These are phyloP conservation scores for Troides helena DNA, from an alignment of 2,888 invertebrate species.

Conservation along the genomic window DNA sequence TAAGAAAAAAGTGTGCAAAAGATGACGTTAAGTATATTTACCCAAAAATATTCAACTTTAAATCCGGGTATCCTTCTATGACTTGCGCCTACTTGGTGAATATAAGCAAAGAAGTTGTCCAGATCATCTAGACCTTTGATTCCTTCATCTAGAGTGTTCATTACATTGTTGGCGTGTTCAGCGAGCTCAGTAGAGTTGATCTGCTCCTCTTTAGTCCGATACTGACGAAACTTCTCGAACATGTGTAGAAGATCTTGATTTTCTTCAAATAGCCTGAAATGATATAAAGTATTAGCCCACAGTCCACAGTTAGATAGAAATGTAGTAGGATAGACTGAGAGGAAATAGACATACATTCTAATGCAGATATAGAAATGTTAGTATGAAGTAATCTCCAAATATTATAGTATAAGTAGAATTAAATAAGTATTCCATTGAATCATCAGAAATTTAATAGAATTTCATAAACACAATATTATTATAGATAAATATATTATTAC, in stretches of 20 bases:
- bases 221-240: constrained; percentile 90
- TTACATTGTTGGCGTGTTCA: constrained; percentile 93
- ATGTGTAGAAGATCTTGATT: constrained; percentile 88
- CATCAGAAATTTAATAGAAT: no score
- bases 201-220: constrained; percentile 89
- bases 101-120: constrained; percentile 90
- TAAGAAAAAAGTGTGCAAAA: no score
- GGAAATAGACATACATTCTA: no score
- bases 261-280: constrained; percentile 90
- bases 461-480: no score
- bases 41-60: constrained; percentile 93
- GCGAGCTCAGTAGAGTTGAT: constrained; percentile 90
- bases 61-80: constrained; percentile 92
- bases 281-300: constrained; percentile 19
- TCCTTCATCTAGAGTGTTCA: constrained; percentile 93
- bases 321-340: no score
- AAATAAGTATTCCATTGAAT: no score
- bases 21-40: constrained; percentile 61
- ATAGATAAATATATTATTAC: no score
- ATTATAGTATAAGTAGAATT: no score
- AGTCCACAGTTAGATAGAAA: no score
- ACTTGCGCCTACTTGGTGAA: constrained; percentile 90
- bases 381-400: no score
- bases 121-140: constrained; percentile 92
- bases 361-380: no score